Evolutionary conservation across 2,888 invertebrate species (phyloP), one percentile per base, ranked within the genome.

Genomic region (Agrochola macilenta): DNA sequence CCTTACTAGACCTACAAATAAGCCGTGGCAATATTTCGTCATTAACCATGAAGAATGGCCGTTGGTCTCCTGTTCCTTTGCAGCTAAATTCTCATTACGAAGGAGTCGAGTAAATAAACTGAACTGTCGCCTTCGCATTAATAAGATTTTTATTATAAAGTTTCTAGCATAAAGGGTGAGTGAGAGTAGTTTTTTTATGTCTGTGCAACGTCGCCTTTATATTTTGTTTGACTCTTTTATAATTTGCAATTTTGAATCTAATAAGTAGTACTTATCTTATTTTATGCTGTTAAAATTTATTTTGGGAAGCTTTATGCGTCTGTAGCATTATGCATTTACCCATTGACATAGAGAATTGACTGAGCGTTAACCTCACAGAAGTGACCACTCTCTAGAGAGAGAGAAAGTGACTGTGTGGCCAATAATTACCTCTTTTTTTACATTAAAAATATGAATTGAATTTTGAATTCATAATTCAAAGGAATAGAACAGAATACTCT

Each of bases 11-110:
- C 60, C 39, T 49, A 85, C 84, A 83, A 90, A 89, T 87, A 90
- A 88, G 85, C 86, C 81, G 60, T 58, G 79, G 88, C 85, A 79
- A 91, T 91, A 91, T 91, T 88, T 92, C 78, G 88, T 89, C 87
- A 92, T 92, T 92, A 92, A 85, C 87, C 78, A 82, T 83, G 81
- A 88, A 83, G 86, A 77, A 84, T 73, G 88, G 79, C 43, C 79
- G 69, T 39, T 79, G 79, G 87, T 63, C 77, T 82, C 84, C 66
- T 68, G 74, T 86, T 87, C 69, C 81, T 74, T 71, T 72, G 70
- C 81, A 73, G 76, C 81, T 88, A 85, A 87, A 82, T 89, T 82
- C 81, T 89, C 82, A 82, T 87, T 88, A 89, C 66, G 65, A 57
- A 74, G 57, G 71, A 75, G 77, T 73, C 73, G 70, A 81, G 87